Percentiles rank a stretch among this genome's conserved stretches.
phyloP scores from a whole-genome alignment of 2,797 vertebrate species.

The Tenualosa thibaudeaui region DNA sequence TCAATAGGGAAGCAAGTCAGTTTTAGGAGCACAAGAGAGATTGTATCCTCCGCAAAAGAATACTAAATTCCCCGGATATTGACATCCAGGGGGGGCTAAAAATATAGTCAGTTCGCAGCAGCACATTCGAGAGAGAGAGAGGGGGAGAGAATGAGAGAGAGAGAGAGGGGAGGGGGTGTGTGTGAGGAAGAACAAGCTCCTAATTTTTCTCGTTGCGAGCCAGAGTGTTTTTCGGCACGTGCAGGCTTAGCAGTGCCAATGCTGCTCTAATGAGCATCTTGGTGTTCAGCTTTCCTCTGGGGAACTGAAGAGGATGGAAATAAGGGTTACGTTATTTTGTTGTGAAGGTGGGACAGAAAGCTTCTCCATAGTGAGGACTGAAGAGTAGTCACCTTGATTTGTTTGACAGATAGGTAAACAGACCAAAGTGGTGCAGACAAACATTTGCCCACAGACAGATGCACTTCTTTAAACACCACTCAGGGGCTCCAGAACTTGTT shows the following conservation, averaged over 20 bases:
- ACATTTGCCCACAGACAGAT: background rate
- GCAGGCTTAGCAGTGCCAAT: conserved; percentile 5
- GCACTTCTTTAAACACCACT: background rate
- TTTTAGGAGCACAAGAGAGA: background rate
- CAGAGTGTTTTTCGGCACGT: background rate
- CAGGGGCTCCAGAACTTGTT: background rate
- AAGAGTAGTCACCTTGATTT: background rate
- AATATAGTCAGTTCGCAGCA: background rate
- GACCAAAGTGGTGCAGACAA: background rate
- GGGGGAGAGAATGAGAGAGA: no score
- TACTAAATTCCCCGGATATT: background rate
- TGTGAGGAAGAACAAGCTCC: background rate
- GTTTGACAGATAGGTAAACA: background rate
- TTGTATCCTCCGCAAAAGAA: background rate
- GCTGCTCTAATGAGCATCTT: background rate
- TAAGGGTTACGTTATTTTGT: background rate
- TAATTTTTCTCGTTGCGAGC: background rate
- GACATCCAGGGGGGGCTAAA: background rate
- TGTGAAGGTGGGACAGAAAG: background rate
- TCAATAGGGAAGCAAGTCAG: background rate
- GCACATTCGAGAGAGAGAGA: background rate
- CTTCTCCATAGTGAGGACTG: background rate
- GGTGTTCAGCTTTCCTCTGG: background rate
- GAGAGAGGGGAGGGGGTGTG: no score
- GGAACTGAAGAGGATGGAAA: background rate